Percentiles rank a stretch among this genome's conserved stretches.
These are phyloP conservation scores for Epsilonema sp. DNA, from an alignment of 2,888 invertebrate species.

Conservation along the genomic window DNA sequence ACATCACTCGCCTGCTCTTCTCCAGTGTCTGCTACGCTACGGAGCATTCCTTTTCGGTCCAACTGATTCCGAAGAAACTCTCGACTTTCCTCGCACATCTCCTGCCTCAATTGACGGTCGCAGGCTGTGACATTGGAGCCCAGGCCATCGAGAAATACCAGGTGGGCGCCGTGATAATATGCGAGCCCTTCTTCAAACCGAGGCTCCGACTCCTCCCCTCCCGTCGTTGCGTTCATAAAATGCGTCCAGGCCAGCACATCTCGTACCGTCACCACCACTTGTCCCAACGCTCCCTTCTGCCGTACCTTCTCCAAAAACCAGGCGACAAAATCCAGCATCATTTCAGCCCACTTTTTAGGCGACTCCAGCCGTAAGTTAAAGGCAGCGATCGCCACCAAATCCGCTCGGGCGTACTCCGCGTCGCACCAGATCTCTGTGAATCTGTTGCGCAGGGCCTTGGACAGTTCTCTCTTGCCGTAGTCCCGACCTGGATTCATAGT, in stretches of 20 bases:
- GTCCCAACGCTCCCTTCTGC: too few species aligned
- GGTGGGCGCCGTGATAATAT: constrained; percentile 68
- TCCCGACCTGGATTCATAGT: constrained; percentile 99
- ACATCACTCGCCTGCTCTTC: too few species aligned
- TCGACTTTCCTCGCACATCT: too few species aligned
- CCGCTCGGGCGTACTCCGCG: constrained; percentile 49
- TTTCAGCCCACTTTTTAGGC: too few species aligned
- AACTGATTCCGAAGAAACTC: too few species aligned
- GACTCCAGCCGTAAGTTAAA: constrained; percentile 54
- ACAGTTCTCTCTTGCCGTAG: constrained; percentile 91
- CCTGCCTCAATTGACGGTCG: too few species aligned
- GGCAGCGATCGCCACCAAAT: constrained; percentile 56
- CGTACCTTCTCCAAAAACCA: constrained; percentile 9
- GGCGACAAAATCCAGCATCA: constrained; percentile 51
- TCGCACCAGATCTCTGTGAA: constrained; percentile 95
- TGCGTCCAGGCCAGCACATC: constrained; percentile 78
- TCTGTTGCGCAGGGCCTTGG: constrained; percentile 83
- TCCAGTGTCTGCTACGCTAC: too few species aligned
- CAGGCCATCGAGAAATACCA: constrained; percentile 73
- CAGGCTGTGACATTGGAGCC: constrained; percentile 44
- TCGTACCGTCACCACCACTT: constrained; percentile 70
- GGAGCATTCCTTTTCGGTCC: too few species aligned
- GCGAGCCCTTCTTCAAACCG: too few species aligned
- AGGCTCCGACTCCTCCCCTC: constrained; percentile 19
- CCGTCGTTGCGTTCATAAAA: constrained; percentile 48